These are phyloP conservation scores for Cephalotes varians DNA, from an alignment of 2,888 invertebrate genomes.

Conservation along the genomic window DNA sequence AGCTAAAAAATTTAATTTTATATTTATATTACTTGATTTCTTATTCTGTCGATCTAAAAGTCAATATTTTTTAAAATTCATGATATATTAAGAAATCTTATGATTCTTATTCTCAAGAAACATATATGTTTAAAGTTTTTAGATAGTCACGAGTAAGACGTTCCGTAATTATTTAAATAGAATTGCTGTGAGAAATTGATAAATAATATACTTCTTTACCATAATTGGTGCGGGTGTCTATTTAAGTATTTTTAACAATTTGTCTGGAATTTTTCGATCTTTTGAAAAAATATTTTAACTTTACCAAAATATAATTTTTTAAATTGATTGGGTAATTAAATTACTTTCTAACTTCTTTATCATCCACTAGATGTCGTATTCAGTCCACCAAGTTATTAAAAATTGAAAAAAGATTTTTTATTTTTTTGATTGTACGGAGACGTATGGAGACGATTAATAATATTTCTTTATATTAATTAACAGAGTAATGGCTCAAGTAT, in stretches of 20 bases:
- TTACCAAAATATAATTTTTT: neutral
- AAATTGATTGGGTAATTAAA: neutral
- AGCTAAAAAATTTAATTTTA: too few relatives aligned
- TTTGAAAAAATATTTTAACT: too few relatives aligned
- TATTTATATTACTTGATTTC: too few relatives aligned
- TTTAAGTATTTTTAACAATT: neutral
- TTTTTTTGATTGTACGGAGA: neutral
- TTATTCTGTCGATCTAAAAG: neutral
- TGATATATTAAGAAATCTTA: too few relatives aligned
- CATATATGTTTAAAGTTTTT: neutral
- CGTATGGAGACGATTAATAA: neutral
- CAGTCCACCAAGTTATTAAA: neutral
- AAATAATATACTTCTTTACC: neutral
- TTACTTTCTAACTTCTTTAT: neutral
- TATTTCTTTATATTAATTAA: constrained; percentile 27
- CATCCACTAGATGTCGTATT: constrained; percentile 18
- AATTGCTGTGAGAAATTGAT: neutral
- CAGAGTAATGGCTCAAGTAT: constrained; percentile 20
- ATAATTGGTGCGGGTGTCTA: neutral
- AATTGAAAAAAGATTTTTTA: neutral
- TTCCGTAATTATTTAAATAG: neutral
- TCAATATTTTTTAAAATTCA: too few relatives aligned
- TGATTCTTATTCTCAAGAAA: neutral
- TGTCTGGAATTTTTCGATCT: neutral
- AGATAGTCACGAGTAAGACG: neutral